Conservation (phyloP, 2,113 vertebrate genomes). For the Antechinus stuartii region DNA sequence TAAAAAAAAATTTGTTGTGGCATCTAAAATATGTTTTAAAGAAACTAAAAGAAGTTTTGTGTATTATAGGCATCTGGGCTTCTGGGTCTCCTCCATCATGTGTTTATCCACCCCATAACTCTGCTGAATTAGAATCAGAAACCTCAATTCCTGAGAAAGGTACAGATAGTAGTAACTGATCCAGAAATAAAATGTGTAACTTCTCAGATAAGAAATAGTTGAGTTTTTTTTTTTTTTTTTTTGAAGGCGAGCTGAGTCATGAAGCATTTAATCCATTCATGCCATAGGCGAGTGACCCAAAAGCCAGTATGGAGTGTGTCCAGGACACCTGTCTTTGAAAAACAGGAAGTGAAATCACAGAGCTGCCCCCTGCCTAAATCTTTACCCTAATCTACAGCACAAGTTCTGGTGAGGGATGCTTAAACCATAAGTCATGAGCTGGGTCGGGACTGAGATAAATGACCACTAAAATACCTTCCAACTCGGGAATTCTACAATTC, state of each 20-base stretch:
- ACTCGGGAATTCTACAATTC: neutral
- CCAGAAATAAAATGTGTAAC: neutral
- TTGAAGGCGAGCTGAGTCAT: neutral
- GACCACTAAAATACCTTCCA: neutral
- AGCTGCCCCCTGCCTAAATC: neutral
- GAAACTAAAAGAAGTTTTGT: neutral
- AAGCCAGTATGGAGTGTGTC: neutral
- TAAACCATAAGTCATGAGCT: neutral
- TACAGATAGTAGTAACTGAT: neutral
- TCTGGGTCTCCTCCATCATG: neutral
- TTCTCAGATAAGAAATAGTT: neutral
- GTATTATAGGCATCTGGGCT: neutral
- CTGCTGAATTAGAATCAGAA: neutral
- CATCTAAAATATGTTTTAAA: neutral
- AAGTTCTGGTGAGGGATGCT: neutral
- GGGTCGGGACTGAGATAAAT: neutral
- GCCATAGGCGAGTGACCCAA: neutral
- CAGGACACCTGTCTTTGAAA: constrained; percentile 1
- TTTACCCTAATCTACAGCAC: neutral
- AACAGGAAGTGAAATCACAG: neutral
- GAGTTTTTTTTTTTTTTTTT: neutral
- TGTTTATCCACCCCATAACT: neutral
- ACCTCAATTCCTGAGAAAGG: neutral
- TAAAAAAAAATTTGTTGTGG: neutral
- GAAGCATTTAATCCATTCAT: neutral